phyloP scores from a whole-genome alignment of 2,888 invertebrate species.

The Argyresthia goedartella region DNA sequence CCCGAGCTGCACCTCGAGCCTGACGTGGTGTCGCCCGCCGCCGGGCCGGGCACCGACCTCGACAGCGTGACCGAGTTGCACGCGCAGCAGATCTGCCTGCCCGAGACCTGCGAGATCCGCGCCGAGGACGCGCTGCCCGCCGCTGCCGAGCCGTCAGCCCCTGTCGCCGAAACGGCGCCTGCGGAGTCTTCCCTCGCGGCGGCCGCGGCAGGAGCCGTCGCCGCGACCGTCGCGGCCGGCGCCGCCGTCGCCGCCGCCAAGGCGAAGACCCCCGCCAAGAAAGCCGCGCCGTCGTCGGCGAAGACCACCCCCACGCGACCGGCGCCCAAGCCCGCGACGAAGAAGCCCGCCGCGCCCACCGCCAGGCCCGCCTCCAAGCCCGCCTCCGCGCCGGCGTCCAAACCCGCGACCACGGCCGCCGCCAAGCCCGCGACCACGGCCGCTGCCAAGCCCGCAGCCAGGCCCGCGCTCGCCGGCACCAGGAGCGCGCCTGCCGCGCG shows the following conservation, averaged over 20 bases:
- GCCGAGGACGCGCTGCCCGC: too few relatives aligned
- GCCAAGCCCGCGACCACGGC: constrained; percentile 24
- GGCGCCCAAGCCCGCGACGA: constrained; percentile 16
- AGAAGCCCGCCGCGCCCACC: constrained; percentile 15
- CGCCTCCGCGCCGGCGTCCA: too few relatives aligned
- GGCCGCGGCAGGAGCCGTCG: constrained; percentile 21
- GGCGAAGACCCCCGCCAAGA: constrained; percentile 22
- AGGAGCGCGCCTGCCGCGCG: constrained; percentile 14
- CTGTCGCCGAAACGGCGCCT: constrained; percentile 21
- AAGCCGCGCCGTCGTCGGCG: constrained; percentile 16
- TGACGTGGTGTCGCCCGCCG: constrained; percentile 12
- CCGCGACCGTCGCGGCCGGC: constrained; percentile 24
- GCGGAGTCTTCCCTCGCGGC: constrained; percentile 17
- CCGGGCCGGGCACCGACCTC: constrained; percentile 50
- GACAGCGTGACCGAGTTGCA: constrained; percentile 51
- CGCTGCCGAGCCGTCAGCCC: constrained; percentile 26
- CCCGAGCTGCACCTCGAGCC: too few relatives aligned
- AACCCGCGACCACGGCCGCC: too few relatives aligned
- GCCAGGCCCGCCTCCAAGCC: constrained; percentile 16
- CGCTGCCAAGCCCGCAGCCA: constrained; percentile 27
- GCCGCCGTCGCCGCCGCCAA: constrained; percentile 32
- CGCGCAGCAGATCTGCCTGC: constrained; percentile 62
- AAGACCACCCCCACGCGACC: too few relatives aligned
- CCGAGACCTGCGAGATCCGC: constrained; percentile 48
- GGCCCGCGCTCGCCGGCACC: constrained; percentile 21